Conservation (phyloP, 2,888 invertebrate genomes). For the Coenonympha glycerion region DNA sequence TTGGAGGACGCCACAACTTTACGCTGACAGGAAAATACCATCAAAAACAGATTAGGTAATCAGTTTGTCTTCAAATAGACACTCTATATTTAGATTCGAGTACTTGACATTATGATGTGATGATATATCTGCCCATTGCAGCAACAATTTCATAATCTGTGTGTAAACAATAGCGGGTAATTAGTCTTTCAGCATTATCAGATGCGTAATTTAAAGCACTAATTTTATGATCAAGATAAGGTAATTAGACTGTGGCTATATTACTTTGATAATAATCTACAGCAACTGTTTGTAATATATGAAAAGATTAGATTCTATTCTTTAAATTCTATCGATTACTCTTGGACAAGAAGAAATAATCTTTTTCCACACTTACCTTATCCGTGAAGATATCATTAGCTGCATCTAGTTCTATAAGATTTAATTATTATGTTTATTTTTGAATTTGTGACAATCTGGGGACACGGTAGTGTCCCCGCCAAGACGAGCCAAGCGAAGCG, state of each 20-base stretch:
- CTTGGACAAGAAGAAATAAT: no score
- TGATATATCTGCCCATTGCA: neutral
- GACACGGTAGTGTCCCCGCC: no score
- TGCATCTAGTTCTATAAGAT: no score
- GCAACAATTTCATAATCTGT: conserved; percentile 8
- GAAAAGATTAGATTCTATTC: no score
- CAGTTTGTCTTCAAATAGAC: neutral
- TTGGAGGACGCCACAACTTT: neutral
- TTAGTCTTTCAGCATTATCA: conserved; percentile 12
- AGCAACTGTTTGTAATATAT: no score
- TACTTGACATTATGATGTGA: conserved; percentile 1
- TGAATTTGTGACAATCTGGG: no score
- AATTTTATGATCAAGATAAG: conserved; percentile 9
- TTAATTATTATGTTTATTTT: no score
- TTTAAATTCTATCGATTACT: no score
- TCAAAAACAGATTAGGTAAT: neutral
- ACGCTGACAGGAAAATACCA: neutral
- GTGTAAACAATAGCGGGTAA: conserved; percentile 13
- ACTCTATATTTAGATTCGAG: neutral
- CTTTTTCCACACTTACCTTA: no score
- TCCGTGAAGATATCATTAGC: no score
- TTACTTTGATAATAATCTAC: neutral
- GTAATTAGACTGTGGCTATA: conserved; percentile 5
- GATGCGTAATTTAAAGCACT: conserved; percentile 14
- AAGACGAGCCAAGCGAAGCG: no score